Percentiles rank a stretch among this genome's conserved stretches.
These are phyloP conservation scores for Ginglymostoma cirratum DNA, from an alignment of 2,113 vertebrate genomes.

Conservation along the genomic window DNA sequence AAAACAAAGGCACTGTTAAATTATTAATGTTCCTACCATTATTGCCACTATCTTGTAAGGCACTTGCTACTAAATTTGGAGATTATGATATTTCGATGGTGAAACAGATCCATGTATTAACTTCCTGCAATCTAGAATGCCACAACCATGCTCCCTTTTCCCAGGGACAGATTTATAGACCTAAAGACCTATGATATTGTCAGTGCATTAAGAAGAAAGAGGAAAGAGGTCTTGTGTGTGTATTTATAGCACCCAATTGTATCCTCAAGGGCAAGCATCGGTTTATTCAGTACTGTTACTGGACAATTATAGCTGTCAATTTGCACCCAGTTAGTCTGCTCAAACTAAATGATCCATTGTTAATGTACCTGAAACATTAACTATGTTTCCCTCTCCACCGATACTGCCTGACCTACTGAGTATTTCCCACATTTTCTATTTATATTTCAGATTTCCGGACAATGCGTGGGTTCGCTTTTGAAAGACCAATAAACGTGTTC, in stretches of 20 bases:
- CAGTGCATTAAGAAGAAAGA: not conserved
- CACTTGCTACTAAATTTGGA: not conserved
- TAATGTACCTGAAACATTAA: no score
- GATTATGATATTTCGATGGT: not conserved
- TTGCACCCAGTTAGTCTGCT: not conserved
- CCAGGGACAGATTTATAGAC: not conserved
- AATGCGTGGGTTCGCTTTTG: no score
- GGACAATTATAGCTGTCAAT: not conserved
- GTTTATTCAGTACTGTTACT: not conserved
- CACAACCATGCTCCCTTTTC: not conserved
- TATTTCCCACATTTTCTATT: no score
- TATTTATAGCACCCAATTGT: not conserved
- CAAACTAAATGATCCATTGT: not conserved
- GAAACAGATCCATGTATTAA: not conserved
- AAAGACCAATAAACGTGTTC: not conserved
- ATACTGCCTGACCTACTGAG: no score
- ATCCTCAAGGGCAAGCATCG: not conserved
- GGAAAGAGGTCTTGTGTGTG: not conserved
- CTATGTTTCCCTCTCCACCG: no score
- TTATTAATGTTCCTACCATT: not conserved
- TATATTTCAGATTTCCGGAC: no score
- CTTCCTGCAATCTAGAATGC: not conserved
- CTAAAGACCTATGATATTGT: not conserved
- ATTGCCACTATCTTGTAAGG: not conserved
- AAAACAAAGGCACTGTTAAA: not conserved